These are phyloP conservation scores for Chrysotoxum bicinctum DNA, from an alignment of 2,888 invertebrate species.

Conservation along the genomic window DNA sequence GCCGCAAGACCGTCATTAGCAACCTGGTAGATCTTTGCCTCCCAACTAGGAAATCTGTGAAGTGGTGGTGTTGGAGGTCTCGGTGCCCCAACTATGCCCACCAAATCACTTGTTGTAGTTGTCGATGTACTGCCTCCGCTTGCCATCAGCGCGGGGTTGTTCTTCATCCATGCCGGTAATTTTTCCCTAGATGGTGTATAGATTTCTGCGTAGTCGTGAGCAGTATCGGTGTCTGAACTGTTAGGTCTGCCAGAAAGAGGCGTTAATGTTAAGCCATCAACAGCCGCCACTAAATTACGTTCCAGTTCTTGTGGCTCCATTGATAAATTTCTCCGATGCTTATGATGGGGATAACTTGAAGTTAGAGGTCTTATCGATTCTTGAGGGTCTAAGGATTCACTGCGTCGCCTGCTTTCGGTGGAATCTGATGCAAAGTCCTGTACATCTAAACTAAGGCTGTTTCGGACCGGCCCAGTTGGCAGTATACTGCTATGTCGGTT, in stretches of 20 bases:
- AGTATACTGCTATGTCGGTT: slow-evolving; percentile 83
- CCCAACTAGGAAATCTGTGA: slow-evolving; percentile 96
- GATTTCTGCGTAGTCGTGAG: slow-evolving; percentile 96
- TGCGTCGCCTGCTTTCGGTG: slow-evolving; percentile 79
- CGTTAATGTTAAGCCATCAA: slow-evolving; percentile 83
- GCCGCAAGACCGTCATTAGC: slow-evolving; percentile 84
- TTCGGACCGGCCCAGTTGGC: slow-evolving; percentile 77
- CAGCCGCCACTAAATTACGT: slow-evolving; percentile 84
- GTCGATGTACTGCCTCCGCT: slow-evolving; percentile 84
- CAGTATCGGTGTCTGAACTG: slow-evolving; percentile 85
- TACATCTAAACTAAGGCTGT: slow-evolving; percentile 81
- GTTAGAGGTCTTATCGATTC: slow-evolving; percentile 79
- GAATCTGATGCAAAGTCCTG: slow-evolving; percentile 78
- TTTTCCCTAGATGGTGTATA: slow-evolving; percentile 94
- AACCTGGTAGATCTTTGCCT: slow-evolving; percentile 97
- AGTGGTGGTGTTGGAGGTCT: slow-evolving; percentile 94
- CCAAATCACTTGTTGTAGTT: slow-evolving; percentile 80
- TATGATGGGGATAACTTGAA: slow-evolving; percentile 80
- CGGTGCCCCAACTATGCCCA: slow-evolving; percentile 79
- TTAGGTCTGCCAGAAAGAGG: slow-evolving; percentile 80
- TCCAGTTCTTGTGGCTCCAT: slow-evolving; percentile 82
- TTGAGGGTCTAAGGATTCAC: slow-evolving; percentile 81
- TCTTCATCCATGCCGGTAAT: slow-evolving; percentile 84
- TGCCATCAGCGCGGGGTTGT: slow-evolving; percentile 81
- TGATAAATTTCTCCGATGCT: slow-evolving; percentile 81